Evolutionary conservation across 2,113 vertebrate species (phyloP).

Genomic region (Castor canadensis): DNA sequence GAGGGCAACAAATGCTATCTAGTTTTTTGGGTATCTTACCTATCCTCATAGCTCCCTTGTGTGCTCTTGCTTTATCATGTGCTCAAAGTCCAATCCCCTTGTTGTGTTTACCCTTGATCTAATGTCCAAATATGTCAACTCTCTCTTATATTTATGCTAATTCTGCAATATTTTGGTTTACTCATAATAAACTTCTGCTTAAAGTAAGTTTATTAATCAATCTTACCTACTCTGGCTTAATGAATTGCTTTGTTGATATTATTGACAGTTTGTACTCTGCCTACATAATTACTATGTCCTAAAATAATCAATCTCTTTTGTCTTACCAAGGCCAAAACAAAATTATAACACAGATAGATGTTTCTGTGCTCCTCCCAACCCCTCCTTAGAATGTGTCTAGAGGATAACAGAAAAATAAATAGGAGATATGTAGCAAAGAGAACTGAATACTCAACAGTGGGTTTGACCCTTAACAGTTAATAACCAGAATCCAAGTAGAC

Average conservation of each 20-base stretch:
- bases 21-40: too few species aligned
- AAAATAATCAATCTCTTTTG: conserved; percentile 57
- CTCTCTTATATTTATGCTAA: not conserved
- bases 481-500: not conserved
- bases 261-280: conserved; percentile 47
- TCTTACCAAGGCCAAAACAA: conserved; percentile 32
- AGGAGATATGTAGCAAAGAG: not conserved
- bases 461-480: not conserved
- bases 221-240: conserved; percentile 2
- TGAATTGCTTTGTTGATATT: conserved; percentile 61
- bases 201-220: conserved; percentile 50
- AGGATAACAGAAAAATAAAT: conserved; percentile 1
- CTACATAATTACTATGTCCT: conserved; percentile 51
- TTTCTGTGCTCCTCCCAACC: not conserved
- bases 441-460: not conserved
- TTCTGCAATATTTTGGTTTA: conserved; percentile 12
- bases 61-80: too few species aligned
- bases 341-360: not conserved
- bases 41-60: too few species aligned
- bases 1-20: too few species aligned
- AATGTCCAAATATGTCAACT: too few species aligned
- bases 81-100: too few species aligned
- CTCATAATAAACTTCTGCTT: not conserved
- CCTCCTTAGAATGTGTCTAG: not conserved
- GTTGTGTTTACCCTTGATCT: too few species aligned